These are phyloP conservation scores for Anableps anableps DNA, from an alignment of 2,797 vertebrate genomes.

Conservation along the genomic window DNA sequence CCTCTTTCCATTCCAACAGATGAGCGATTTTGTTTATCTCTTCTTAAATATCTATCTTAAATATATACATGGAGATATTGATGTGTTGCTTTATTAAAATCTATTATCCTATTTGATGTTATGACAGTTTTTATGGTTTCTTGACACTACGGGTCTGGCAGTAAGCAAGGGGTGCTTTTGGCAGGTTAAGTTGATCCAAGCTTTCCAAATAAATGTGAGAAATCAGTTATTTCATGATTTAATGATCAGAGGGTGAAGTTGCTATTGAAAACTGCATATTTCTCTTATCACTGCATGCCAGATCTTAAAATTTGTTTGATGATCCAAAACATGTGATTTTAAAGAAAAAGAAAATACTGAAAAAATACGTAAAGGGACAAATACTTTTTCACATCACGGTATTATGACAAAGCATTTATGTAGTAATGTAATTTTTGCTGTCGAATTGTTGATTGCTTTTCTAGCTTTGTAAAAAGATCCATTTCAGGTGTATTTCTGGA, in stretches of 20 bases:
- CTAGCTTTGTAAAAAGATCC: constrained; percentile 12
- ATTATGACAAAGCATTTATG: constrained; percentile 42
- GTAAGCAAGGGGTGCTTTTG: neutral
- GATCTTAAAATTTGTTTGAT: neutral
- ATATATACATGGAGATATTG: neutral
- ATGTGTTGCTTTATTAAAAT: neutral
- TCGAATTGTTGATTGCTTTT: constrained; percentile 24
- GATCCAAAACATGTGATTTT: neutral
- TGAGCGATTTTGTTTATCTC: neutral
- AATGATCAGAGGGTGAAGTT: neutral
- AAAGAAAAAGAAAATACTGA: neutral
- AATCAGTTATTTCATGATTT: neutral
- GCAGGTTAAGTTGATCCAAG: neutral
- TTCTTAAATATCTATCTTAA: neutral
- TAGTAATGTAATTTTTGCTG: constrained; percentile 26
- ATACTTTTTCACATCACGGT: neutral
- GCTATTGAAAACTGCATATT: neutral
- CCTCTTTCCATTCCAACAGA: neutral
- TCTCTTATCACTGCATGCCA: neutral
- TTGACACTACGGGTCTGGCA: neutral
- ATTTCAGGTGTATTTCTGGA: neutral
- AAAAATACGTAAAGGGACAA: neutral
- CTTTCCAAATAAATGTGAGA: neutral
- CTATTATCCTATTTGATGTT: neutral
- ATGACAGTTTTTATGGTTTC: neutral